Evolutionary conservation across 1,140 invertebrate genomes (phyloP), one percentile per base, ranked within the genome.

Genomic region (Uloborus diversus): DNA sequence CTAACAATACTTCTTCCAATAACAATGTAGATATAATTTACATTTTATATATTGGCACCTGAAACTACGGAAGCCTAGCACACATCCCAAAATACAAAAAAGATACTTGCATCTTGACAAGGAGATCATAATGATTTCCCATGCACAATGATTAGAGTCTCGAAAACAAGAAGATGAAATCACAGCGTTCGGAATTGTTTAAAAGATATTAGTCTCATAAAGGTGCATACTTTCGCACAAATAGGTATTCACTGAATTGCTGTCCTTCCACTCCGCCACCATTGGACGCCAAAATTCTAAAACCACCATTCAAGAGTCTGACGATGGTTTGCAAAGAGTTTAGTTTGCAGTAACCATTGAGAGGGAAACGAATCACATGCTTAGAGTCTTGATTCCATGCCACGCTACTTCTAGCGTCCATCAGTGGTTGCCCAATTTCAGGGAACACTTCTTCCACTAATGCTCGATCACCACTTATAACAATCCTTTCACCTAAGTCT

Each of bases 311-410:
- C n/a, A 96, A 88, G 27, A 97, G 89, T 84, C 94, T 91, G 79
- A 93, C 93, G 81, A 96, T 93, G 32, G 94, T 94, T 87, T 96
- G 94, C 42, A 96, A 91, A 14, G 94, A 96, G 85, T 96, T 96
- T 28, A 97, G 87, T 85, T 96, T 96, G 87, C 94, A 96, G 86
- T 95, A 96, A 79, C 95, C 94, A 86, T 97, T 97, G 13, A 97
- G 87, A 2, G 95, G 95, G 85, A 96, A 96, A 53, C 95, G 89
- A 65, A 96, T 94, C 11, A 96, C 93, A 86, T 95, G 93, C 37
- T 92, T 90, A 49, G 91, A 90, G 86, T 96, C 94, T 80, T 92
- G 91, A 82, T 94, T 91, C 92, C 94, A 96, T 23, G 93, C 90
- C 30, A 92, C 93, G 28, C 92, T 92, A 32, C 92, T 93, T 32